Percentiles rank a stretch among this genome's conserved stretches.
Evolutionary conservation across 2,797 vertebrate genomes (phyloP).

Genomic region (Anomalospiza imberbis): DNA sequence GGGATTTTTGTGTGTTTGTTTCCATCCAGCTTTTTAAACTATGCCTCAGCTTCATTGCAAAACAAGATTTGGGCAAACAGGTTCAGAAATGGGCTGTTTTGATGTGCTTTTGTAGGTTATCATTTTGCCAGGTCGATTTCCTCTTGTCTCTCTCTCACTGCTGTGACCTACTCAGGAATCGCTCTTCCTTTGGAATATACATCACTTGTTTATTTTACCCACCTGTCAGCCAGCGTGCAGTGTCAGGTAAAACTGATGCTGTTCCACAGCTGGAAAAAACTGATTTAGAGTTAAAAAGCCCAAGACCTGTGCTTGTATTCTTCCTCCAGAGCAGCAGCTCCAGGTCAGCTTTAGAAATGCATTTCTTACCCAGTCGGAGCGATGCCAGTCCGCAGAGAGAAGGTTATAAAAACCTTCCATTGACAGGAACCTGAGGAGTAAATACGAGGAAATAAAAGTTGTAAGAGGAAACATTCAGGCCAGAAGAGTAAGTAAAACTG

Average conservation of each 20-base stretch:
- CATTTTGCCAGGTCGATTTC: background rate
- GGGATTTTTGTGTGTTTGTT: background rate
- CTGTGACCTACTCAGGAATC: background rate
- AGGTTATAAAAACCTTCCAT: constrained; percentile 29
- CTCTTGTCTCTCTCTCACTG: background rate
- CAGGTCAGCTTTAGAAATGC: constrained; percentile 32
- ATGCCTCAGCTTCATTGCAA: background rate
- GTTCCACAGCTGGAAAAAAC: background rate
- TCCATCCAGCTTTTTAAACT: background rate
- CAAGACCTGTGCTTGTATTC: background rate
- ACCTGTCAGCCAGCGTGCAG: constrained; percentile 1
- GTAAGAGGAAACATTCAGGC: constrained; percentile 47
- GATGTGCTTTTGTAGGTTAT: background rate
- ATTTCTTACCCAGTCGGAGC: constrained; percentile 17
- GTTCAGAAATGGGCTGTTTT: background rate
- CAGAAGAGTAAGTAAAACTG: constrained; percentile 55
- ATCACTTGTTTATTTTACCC: background rate
- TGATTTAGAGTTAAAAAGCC: constrained; percentile 13
- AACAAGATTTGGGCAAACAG: background rate
- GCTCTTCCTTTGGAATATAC: background rate
- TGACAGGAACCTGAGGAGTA: constrained; percentile 57
- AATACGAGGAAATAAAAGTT: constrained; percentile 66
- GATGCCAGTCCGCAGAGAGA: background rate
- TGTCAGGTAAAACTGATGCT: background rate
- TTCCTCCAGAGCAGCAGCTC: constrained; percentile 57